Evolutionary conservation across 2,888 invertebrate species (phyloP), one percentile per base, ranked within the genome.

Genomic region (Eristalis intricaria): DNA sequence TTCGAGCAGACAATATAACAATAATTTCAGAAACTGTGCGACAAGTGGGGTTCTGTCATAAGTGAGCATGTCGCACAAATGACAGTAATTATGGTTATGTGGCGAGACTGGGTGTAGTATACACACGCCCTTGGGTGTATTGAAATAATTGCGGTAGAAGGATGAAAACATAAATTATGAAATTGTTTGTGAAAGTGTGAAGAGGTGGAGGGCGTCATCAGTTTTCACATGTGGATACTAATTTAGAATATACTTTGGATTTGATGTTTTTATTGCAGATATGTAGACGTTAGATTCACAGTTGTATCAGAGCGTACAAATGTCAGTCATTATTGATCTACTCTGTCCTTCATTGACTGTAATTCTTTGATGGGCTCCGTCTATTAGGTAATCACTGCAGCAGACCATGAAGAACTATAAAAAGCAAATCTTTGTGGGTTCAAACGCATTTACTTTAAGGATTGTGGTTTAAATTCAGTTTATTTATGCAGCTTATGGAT

Each of bases 1-100:
- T 58, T 79, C 58, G 23, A 71, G 40, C 60, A 71, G 71, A 66
- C 65, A 40, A 35, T n/a, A 65, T 38, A 19, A 56, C 19, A 58
- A 64, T 50, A 35, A 63, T 77, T 77, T 29, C 63, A 69, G 77
- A 69, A 64, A 38, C 65, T 79, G 58, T 71, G 71, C 79, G 66
- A 60, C 35, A 43, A 77, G 13, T 69, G 43, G 77, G 32, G 50
- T 60, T 35, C 58, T 65, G 60, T 43, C 60, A 73, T 73, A 73
- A 50, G 29, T 40, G 69, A 74, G 74, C 74, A 74, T 69, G 43
- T 68, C 68, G 64, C 11, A 63, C 69, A 75, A 69, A 81, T 19
- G 75, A 65, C 60, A 19, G 60, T 61, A 75, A 76, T 82, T 82
- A 76, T 70, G 75, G 70, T 75, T 76, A 69, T 82, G 64, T 50